phyloP scores from a whole-genome alignment of 2,113 vertebrate species.

The Caloenas nicobarica region DNA sequence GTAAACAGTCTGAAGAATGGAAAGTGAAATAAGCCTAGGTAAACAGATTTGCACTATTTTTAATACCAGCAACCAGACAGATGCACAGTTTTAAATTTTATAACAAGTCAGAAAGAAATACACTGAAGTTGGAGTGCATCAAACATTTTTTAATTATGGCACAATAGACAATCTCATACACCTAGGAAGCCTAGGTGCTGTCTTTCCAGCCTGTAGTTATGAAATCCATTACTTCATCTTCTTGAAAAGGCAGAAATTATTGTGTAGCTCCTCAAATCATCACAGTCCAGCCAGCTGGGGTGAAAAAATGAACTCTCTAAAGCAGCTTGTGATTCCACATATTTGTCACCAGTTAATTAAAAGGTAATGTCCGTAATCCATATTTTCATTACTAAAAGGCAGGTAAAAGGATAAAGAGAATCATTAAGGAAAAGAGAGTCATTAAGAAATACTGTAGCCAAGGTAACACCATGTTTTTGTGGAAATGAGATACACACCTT shows the following conservation, averaged over 20 bases:
- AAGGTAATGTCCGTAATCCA: background rate
- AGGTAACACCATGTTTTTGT: background rate
- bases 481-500: background rate
- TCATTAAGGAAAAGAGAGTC: background rate
- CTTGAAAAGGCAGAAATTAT: background rate
- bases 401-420: background rate
- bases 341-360: slow-evolving; percentile 24
- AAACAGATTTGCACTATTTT: background rate
- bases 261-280: background rate
- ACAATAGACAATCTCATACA: background rate
- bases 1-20: background rate
- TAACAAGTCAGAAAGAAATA: background rate
- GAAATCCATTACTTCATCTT: background rate
- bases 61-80: background rate
- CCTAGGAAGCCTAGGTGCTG: background rate
- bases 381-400: background rate
- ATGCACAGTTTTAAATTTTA: background rate
- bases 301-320: background rate
- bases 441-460: background rate
- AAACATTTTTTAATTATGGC: background rate
- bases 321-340: background rate
- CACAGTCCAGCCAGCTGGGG: background rate
- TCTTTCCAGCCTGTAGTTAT: background rate
- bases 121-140: background rate
- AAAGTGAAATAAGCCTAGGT: background rate